Evolutionary conservation across 2,797 vertebrate genomes (phyloP).

Genomic region (Chromobotia macracanthus): DNA sequence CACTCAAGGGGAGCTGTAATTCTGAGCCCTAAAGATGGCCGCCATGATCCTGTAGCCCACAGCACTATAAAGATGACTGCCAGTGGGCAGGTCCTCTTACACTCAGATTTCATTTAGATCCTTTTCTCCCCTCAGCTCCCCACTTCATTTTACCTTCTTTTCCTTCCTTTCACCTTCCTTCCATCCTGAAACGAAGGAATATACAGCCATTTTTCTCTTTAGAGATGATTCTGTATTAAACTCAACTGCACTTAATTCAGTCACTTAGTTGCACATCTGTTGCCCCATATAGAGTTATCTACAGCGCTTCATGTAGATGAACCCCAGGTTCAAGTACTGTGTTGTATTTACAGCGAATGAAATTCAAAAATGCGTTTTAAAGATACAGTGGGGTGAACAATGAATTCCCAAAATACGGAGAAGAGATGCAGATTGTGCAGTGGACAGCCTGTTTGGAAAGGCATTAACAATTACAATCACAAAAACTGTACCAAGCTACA

Average conservation of each 20-base stretch:
- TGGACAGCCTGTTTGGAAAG: slow-evolving; percentile 1
- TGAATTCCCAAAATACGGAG: slow-evolving; percentile 44
- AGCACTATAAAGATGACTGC: slow-evolving; percentile 52
- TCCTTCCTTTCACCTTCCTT: neutral
- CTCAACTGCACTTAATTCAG: slow-evolving; percentile 46
- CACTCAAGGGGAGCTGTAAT: slow-evolving; percentile 17
- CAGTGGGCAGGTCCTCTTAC: slow-evolving; percentile 43
- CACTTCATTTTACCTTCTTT: neutral
- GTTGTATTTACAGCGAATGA: slow-evolving; percentile 26
- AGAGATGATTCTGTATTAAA: slow-evolving; percentile 23
- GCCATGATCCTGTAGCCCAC: slow-evolving; percentile 13
- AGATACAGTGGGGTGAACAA: slow-evolving; percentile 1
- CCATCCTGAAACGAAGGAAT: neutral
- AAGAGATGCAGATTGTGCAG: slow-evolving; percentile 50
- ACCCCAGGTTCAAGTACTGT: neutral
- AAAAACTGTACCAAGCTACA: slow-evolving; percentile 17
- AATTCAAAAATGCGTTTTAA: slow-evolving; percentile 9
- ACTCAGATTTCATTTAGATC: slow-evolving; percentile 17
- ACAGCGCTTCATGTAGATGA: slow-evolving; percentile 19
- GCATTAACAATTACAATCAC: slow-evolving; percentile 39
- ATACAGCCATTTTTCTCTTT: slow-evolving; percentile 17
- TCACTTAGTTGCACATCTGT: slow-evolving; percentile 37
- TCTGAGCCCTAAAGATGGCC: slow-evolving; percentile 51
- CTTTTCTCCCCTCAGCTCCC: neutral
- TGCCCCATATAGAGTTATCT: slow-evolving; percentile 16